Evolutionary conservation across 2,797 vertebrate genomes (phyloP).

Genomic region (Macrochelys suwanniensis): DNA sequence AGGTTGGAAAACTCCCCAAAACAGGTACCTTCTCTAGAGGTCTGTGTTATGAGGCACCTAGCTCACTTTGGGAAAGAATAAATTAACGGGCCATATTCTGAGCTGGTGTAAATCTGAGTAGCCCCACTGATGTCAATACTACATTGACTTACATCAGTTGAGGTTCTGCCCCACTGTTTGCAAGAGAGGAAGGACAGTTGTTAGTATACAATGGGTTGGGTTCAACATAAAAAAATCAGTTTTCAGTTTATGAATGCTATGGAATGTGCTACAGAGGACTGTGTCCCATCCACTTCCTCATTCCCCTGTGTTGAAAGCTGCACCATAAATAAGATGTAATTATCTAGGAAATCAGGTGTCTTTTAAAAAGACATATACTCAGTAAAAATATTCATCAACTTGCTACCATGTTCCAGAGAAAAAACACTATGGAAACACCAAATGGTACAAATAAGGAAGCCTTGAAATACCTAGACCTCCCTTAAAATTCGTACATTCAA

Average conservation of each 20-base stretch:
- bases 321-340: conserved; percentile 73
- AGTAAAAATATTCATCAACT: conserved; percentile 71
- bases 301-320: conserved; percentile 35
- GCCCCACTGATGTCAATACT: not conserved
- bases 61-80: not conserved
- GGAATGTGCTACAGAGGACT: not conserved
- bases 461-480: conserved; percentile 63
- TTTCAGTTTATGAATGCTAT: not conserved
- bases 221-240: not conserved
- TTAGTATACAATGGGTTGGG: not conserved
- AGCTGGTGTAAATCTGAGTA: not conserved
- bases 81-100: not conserved
- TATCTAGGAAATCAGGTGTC: conserved; percentile 69
- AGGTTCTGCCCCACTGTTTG: not conserved
- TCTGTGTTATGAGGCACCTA: not conserved
- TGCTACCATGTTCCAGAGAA: conserved; percentile 63
- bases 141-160: not conserved
- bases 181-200: not conserved
- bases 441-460: conserved; percentile 57
- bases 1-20: not conserved
- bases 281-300: conserved; percentile 44
- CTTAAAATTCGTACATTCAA: not conserved
- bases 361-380: conserved; percentile 57
- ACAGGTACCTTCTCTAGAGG: not conserved
- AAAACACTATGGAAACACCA: conserved; percentile 26